Base-by-base conservation (phyloP, 2,888 invertebrate genomes). In the Vanessa cardui region DNA sequence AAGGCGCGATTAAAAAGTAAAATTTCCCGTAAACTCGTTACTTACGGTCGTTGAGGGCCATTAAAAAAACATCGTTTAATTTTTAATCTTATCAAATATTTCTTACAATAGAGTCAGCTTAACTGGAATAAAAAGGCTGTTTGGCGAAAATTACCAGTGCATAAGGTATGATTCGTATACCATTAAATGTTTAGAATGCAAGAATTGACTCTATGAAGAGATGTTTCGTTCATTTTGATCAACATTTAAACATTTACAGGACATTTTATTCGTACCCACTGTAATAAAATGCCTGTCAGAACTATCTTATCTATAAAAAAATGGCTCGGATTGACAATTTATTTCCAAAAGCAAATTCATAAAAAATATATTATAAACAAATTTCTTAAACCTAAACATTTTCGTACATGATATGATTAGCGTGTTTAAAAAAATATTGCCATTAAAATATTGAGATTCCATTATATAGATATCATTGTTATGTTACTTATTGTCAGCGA, bases 321-420 rank as follows among this genome's bases (percentile, higher is more conserved):
- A 88, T 92, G 92, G 92, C 91, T 92, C 92, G 92, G 92, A 92
- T 92, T 90, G 75, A 72, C 82, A 61, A 62, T 69, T 61, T 46
- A 65, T 77, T 78, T 80, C 80, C 69, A 73, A 75, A 77, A 75
- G 73, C 76, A 75, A 72, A 68, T 16, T 26, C 61, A 72, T 71
- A 66, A 61, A 69, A 72, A 72, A 62, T 64, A 70, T 72, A 64
- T 39, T 39, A 1, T 60, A 66, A 56, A 70, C 66, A 12, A 65
- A 63, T 52, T 67, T 58, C 77, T 78, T 81, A 78, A 67, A 33
- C 73, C 67, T 78, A 82, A 82, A 69, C 79, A 83, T 49, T 49
- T 49, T 54, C 21, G 26, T 54, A 54, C 52, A 54, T 54, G 52
- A 69, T 64, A 62, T 68, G 59, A 33, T 68, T 66, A 54, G 15